phyloP scores from a whole-genome alignment of 2,797 vertebrate species.

The Pampus argenteus region DNA sequence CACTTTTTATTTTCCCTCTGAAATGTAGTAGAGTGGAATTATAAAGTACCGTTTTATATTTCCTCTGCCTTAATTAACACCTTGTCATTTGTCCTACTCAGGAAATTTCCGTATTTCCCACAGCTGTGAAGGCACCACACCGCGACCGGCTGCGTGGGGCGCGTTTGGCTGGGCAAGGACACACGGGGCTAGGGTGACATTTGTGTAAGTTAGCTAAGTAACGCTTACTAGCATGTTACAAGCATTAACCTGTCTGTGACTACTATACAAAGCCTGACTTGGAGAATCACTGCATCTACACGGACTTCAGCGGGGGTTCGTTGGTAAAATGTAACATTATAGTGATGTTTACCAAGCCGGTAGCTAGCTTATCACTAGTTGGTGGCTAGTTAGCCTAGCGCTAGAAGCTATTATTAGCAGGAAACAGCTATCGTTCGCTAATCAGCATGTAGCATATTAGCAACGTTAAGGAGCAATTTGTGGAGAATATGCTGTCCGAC shows the following conservation, averaged over 20 bases:
- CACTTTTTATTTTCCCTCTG: too few relatives aligned
- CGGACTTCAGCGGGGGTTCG: background rate
- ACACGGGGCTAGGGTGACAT: constrained; percentile 75
- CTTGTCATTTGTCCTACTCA: too few relatives aligned
- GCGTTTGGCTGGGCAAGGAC: constrained; percentile 77
- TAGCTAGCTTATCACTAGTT: constrained; percentile 21
- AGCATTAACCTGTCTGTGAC: background rate
- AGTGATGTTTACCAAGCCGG: constrained; percentile 25
- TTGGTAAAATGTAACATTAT: constrained; percentile 25
- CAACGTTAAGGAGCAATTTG: background rate
- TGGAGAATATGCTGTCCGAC: background rate
- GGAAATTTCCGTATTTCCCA: constrained; percentile 39
- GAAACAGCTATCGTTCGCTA: constrained; percentile 1
- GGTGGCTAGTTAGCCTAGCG: constrained; percentile 34
- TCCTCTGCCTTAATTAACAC: too few relatives aligned
- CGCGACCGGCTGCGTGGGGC: constrained; percentile 17
- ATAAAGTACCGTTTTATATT: too few relatives aligned
- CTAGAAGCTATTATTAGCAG: constrained; percentile 13
- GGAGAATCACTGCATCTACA: background rate
- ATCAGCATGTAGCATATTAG: constrained; percentile 2
- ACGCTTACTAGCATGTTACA: background rate
- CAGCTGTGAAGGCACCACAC: constrained; percentile 49
- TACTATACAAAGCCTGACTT: background rate
- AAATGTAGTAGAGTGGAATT: too few relatives aligned
- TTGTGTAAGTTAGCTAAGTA: constrained; percentile 64